A percentile compares a stretch with the other conserved stretches of the same genome.
These are phyloP conservation scores for Phoebastria nigripes DNA, from an alignment of 2,797 vertebrate species.

Conservation along the genomic window DNA sequence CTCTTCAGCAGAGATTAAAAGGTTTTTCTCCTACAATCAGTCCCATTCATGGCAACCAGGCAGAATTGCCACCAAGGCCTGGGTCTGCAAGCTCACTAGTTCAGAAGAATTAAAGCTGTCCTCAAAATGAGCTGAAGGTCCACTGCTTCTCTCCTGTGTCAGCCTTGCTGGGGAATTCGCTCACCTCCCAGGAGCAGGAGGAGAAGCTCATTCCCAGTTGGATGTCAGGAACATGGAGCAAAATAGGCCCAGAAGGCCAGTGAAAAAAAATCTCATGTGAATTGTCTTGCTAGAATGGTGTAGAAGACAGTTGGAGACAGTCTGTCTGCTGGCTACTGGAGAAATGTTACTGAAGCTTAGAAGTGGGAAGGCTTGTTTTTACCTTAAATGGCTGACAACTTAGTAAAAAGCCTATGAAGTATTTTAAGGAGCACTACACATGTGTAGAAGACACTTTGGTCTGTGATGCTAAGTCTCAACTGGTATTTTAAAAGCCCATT, in stretches of 20 bases:
- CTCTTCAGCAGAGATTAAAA: not conserved
- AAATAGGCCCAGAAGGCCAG: not conserved
- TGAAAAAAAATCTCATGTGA: not conserved
- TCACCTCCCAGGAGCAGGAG: not conserved
- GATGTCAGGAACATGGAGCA: not conserved
- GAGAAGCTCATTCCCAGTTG: not conserved
- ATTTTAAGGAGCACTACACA: not conserved
- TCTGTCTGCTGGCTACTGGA: not conserved
- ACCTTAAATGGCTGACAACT: not conserved
- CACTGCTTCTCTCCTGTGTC: not conserved
- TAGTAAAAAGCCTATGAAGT: not conserved
- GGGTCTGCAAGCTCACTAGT: not conserved
- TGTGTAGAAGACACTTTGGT: not conserved
- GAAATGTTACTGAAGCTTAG: not conserved
- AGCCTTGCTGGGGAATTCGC: not conserved
- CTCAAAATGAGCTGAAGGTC: not conserved
- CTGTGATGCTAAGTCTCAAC: not conserved
- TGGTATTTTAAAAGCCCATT: not conserved
- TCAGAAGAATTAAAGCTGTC: not conserved
- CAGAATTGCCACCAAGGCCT: not conserved
- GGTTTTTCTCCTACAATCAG: not conserved
- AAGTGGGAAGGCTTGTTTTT: not conserved
- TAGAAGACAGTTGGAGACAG: not conserved
- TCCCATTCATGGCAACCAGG: not conserved
- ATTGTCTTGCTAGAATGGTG: not conserved